Conservation (phyloP, 2,888 invertebrate species). For the Cetonia aurata region DNA sequence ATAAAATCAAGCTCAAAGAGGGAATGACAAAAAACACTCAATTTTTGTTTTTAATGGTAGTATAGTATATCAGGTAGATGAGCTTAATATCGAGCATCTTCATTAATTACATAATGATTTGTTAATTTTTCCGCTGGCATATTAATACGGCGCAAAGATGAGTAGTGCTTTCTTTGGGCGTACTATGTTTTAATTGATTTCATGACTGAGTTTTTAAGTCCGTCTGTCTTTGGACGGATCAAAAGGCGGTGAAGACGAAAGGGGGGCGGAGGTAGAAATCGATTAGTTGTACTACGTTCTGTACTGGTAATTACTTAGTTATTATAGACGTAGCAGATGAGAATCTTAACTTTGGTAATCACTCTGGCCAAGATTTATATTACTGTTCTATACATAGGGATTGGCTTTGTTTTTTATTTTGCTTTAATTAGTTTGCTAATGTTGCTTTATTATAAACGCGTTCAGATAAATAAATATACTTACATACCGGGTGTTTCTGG, state of each 20-base stretch:
- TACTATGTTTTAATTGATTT: slow-evolving; percentile 46
- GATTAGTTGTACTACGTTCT: slow-evolving; percentile 45
- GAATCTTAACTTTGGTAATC: slow-evolving; percentile 42
- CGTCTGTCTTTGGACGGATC: slow-evolving; percentile 40
- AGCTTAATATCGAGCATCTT: slow-evolving; percentile 40
- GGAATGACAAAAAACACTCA: no score
- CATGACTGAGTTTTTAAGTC: slow-evolving; percentile 46
- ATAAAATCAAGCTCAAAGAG: no score
- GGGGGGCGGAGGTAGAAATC: slow-evolving; percentile 43
- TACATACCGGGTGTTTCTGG: no score
- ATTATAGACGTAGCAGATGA: slow-evolving; percentile 42
- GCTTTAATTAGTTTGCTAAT: slow-evolving; percentile 5
- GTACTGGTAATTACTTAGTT: slow-evolving; percentile 46
- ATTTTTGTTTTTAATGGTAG: slow-evolving; percentile 9
- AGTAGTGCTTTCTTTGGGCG: slow-evolving; percentile 42
- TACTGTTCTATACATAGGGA: slow-evolving; percentile 16
- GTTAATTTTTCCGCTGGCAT: slow-evolving; percentile 48
- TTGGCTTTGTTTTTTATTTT: slow-evolving; percentile 16
- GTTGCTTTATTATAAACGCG: slow-evolving; percentile 7
- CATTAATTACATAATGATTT: slow-evolving; percentile 48
- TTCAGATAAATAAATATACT: neutral
- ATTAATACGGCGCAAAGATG: slow-evolving; percentile 43
- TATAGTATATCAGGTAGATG: slow-evolving; percentile 22
- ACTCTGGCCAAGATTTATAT: slow-evolving; percentile 28
- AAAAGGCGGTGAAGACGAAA: slow-evolving; percentile 24